Evolutionary conservation across 2,797 vertebrate species (phyloP), one percentile per base, ranked within the genome.

Genomic region (Nyctalus aviator): DNA sequence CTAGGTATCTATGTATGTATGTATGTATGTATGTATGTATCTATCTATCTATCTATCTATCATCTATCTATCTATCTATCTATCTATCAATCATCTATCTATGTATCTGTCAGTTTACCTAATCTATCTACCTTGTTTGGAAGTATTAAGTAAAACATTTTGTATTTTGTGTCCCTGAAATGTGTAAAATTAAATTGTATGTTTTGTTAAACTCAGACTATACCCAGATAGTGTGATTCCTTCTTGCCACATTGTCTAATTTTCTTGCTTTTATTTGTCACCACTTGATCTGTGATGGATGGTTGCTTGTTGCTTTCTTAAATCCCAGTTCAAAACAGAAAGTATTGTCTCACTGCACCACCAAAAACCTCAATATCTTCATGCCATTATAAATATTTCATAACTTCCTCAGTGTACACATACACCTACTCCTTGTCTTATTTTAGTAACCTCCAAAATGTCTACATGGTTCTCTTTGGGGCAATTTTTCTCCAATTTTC

Each of bases 401-500:
- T 95, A 91, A 41, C 37, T 89, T 97, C 30, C 64, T 90, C 75
- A 73, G 37, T 86, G 48, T 62, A 35, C 25, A 82, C 20, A 92
- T 2, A 59, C 37, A 96, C 94, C 73, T 93, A 55, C 88, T 84
- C 72, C 21, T 23, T 94, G 81, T 90, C 82, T 96, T 93, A 81
- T 93, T 93, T 96, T 89, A 87, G 69, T 57, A 72, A 76, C 87
- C 76, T 94, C 71, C 69, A 85, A 95, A 96, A 87, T 73, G 37
- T 89, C 92, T 88, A 27, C 73, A 75, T 55, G 53, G 30, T 79
- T 96, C 64, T 95, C 87, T 96, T 96, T 88, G 59, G 95, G 41
- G 30, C 25, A 62, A 96, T 84, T 94, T 94, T 92, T 62, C 94
- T 86, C 87, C n/a, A 81, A 62, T 76, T 97, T 97, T 97, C 91